Evolutionary conservation across 2,888 invertebrate genomes (phyloP).

Genomic region (Pammene fasciana): DNA sequence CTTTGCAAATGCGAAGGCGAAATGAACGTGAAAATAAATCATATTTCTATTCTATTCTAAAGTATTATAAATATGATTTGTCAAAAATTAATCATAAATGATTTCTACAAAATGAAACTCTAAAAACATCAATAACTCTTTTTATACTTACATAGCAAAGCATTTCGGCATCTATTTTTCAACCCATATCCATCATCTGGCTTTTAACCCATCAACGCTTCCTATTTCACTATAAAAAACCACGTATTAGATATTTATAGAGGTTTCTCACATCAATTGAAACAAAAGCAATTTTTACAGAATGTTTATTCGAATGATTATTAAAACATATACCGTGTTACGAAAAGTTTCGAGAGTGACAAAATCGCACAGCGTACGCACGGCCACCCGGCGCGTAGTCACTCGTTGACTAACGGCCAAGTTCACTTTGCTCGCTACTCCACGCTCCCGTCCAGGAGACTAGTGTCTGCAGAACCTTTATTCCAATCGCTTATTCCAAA

Average conservation of each 20-base stretch:
- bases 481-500: constrained; percentile 1
- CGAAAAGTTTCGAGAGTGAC: constrained; percentile 16
- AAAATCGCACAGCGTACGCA: constrained; percentile 2
- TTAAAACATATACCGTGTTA: background rate
- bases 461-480: background rate
- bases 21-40: too few relatives aligned
- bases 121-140: too few relatives aligned
- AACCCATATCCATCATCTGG: constrained; percentile 19
- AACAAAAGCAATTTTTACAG: too few relatives aligned
- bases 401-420: constrained; percentile 33
- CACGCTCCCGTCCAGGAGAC: constrained; percentile 4
- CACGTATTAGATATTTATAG: too few relatives aligned
- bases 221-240: background rate
- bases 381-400: constrained; percentile 34
- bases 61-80: background rate
- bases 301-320: too few relatives aligned
- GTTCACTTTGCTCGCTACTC: constrained; percentile 15
- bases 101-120: too few relatives aligned
- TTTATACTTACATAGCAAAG: constrained; percentile 75
- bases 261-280: too few relatives aligned
- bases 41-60: background rate
- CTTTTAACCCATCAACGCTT: background rate
- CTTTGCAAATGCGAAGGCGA: background rate
- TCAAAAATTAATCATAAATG: too few relatives aligned
- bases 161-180: constrained; percentile 56